These are phyloP conservation scores for Deilephila porcellus DNA, from an alignment of 2,888 invertebrate genomes.

Conservation along the genomic window DNA sequence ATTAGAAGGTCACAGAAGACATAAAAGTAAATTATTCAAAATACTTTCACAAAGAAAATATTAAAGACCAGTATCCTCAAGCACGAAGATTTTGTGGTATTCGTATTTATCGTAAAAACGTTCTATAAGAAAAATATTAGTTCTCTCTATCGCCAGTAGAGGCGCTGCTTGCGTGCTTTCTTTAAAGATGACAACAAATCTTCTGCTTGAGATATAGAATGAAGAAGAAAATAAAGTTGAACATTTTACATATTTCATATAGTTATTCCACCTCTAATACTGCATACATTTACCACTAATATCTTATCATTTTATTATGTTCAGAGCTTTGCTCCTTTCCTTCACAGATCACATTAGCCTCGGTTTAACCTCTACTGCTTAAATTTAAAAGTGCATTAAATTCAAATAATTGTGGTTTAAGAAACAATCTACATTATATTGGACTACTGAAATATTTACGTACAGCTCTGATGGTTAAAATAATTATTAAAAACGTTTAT, in stretches of 20 bases:
- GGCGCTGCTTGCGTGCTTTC: neutral
- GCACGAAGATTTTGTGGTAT: too few relatives aligned
- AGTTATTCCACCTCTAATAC: neutral
- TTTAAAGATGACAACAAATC: neutral
- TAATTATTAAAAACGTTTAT: too few relatives aligned
- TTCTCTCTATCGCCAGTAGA: neutral
- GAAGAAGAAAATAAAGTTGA: neutral
- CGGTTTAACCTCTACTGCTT: constrained; percentile 20
- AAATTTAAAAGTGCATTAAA: constrained; percentile 11
- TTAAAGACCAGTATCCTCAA: too few relatives aligned
- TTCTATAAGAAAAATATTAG: neutral
- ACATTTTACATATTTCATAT: neutral
- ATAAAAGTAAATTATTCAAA: neutral
- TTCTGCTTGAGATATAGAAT: neutral
- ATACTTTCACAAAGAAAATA: too few relatives aligned
- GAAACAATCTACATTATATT: neutral
- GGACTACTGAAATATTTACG: neutral
- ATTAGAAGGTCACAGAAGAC: neutral
- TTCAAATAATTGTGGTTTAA: neutral
- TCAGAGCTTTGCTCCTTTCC: constrained; percentile 1
- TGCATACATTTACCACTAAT: constrained; percentile 1
- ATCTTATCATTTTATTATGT: neutral
- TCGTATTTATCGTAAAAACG: too few relatives aligned
- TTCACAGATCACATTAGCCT: neutral
- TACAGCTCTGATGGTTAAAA: too few relatives aligned